These are phyloP conservation scores for Arizona elegans DNA, from an alignment of 2,113 vertebrate species.

Conservation along the genomic window DNA sequence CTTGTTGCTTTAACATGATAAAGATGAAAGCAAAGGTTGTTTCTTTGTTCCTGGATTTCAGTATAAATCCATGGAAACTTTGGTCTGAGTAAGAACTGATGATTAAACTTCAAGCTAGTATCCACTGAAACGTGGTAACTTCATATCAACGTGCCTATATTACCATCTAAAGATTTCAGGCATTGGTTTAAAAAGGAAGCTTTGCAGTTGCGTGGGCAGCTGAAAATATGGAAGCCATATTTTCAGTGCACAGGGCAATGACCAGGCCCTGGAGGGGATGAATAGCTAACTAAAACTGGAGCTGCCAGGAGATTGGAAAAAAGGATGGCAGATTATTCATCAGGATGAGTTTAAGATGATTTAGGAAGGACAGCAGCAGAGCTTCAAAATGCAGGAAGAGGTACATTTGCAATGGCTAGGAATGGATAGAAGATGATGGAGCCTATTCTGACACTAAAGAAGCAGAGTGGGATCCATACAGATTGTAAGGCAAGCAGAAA, in stretches of 20 bases:
- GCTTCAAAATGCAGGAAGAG: background rate
- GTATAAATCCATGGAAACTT: background rate
- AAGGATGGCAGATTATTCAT: background rate
- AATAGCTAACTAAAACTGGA: background rate
- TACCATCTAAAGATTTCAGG: background rate
- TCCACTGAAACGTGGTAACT: background rate
- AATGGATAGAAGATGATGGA: background rate
- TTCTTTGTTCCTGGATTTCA: background rate
- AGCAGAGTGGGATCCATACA: background rate
- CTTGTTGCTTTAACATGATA: background rate
- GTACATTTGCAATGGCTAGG: background rate
- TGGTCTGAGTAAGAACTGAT: background rate
- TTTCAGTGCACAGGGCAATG: background rate
- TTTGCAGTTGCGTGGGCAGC: background rate
- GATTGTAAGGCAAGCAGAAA: background rate
- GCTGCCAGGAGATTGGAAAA: background rate
- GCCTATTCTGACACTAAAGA: background rate
- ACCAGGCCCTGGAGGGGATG: background rate
- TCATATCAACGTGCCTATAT: background rate
- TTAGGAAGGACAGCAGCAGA: background rate
- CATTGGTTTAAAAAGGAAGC: background rate
- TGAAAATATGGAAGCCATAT: background rate
- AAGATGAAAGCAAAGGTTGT: background rate
- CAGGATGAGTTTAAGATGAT: background rate
- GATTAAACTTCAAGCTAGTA: background rate